Evolutionary conservation across 2,797 vertebrate species (phyloP).

Genomic region (Podarcis siculus): DNA sequence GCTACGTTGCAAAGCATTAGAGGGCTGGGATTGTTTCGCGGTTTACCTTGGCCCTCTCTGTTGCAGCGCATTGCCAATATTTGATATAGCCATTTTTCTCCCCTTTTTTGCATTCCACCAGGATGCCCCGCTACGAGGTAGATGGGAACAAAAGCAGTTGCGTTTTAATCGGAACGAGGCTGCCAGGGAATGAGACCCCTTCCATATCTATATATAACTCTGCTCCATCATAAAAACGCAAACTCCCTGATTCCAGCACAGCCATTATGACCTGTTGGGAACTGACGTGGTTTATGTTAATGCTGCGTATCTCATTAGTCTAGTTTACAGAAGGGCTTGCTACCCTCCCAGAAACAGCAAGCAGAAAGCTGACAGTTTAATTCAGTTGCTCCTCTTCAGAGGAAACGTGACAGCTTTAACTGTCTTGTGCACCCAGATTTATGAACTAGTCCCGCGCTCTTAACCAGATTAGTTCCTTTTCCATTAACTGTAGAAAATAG

Average conservation of each 20-base stretch:
- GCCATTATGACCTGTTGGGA: slow-evolving; percentile 13
- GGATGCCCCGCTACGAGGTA: background rate
- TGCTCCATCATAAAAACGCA: background rate
- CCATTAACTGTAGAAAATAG: slow-evolving; percentile 84
- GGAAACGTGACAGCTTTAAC: slow-evolving; percentile 83
- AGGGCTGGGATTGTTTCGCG: background rate
- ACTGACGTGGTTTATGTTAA: slow-evolving; percentile 22
- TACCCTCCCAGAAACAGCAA: slow-evolving; percentile 73
- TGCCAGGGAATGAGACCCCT: background rate
- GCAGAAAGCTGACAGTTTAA: slow-evolving; percentile 79
- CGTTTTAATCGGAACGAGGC: background rate
- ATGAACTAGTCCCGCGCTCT: slow-evolving; percentile 80
- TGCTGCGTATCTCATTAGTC: slow-evolving; percentile 75
- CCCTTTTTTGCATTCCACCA: background rate
- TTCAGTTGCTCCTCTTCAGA: slow-evolving; percentile 70
- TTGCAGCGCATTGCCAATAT: background rate
- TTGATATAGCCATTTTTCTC: background rate
- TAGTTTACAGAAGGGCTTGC: slow-evolving; percentile 75
- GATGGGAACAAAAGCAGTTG: background rate
- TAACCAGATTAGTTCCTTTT: slow-evolving; percentile 89
- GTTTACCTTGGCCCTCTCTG: background rate
- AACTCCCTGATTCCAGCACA: background rate
- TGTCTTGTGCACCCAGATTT: slow-evolving; percentile 76
- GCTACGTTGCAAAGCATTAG: background rate
- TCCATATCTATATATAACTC: background rate